Conservation (phyloP, 2,888 invertebrate species). For the Azorinus chamasolen region DNA sequence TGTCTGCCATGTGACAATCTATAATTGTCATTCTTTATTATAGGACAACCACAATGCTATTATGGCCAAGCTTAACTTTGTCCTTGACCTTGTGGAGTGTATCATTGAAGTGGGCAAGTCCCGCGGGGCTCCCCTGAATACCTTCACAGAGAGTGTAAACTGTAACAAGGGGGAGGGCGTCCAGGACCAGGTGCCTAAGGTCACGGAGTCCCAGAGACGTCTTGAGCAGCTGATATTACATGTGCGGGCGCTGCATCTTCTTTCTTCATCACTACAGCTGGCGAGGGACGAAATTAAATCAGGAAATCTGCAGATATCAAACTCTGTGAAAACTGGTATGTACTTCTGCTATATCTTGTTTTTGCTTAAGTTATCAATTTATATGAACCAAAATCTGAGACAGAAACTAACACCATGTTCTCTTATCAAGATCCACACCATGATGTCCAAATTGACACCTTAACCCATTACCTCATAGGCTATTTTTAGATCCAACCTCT, state of each 20-base stretch:
- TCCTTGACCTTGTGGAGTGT: slow-evolving; percentile 97
- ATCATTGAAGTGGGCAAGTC: slow-evolving; percentile 91
- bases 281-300: slow-evolving; percentile 95
- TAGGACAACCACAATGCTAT: slow-evolving; percentile 98
- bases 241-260: slow-evolving; percentile 96
- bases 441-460: no score
- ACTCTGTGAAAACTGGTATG: slow-evolving; percentile 95
- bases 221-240: slow-evolving; percentile 95
- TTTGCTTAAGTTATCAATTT: background rate
- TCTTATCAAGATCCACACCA: no score
- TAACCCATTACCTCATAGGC: no score
- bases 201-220: slow-evolving; percentile 85
- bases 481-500: no score
- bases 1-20: no score
- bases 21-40: slow-evolving; percentile 15
- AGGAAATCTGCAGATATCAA: slow-evolving; percentile 95
- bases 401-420: no score
- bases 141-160: slow-evolving; percentile 82
- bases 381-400: no score
- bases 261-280: slow-evolving; percentile 95
- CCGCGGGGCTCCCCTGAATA: slow-evolving; percentile 85
- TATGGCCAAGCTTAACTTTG: slow-evolving; percentile 98
- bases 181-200: slow-evolving; percentile 50
- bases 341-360: background rate
- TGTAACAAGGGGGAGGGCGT: slow-evolving; percentile 59